Conservation (phyloP, 2,113 vertebrate genomes). For the Vombatus ursinus region DNA sequence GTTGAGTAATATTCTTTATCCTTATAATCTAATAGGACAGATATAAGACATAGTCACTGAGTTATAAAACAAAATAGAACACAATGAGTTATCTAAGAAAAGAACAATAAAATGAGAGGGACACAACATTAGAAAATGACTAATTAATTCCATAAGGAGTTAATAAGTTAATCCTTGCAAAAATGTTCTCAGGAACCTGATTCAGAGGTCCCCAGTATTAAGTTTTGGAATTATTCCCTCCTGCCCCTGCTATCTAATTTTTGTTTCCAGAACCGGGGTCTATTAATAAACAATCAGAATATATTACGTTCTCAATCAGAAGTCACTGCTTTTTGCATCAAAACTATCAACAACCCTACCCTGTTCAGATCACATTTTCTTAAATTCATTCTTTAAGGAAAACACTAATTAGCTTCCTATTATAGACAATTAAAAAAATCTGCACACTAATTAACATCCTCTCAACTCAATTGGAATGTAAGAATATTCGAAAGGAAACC, state of each 20-base stretch:
- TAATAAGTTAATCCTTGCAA: conserved; percentile 37
- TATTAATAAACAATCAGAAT: conserved; percentile 68
- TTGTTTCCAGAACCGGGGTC: conserved; percentile 40
- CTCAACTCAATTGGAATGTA: conserved; percentile 77
- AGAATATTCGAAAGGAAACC: conserved; percentile 79
- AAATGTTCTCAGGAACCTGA: not conserved
- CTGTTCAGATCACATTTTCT: conserved; percentile 80
- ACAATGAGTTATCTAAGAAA: not conserved
- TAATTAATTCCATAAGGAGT: not conserved
- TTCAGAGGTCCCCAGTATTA: conserved; percentile 29
- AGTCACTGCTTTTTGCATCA: conserved; percentile 57
- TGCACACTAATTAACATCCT: conserved; percentile 83
- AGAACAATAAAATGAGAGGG: not conserved
- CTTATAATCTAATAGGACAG: not conserved
- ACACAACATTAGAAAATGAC: not conserved
- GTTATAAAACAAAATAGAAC: not conserved
- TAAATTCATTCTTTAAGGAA: conserved; percentile 85
- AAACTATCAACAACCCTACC: conserved; percentile 58
- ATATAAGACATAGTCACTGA: not conserved
- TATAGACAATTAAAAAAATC: conserved; percentile 84
- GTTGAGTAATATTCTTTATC: not conserved
- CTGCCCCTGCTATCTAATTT: conserved; percentile 44
- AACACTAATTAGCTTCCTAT: conserved; percentile 85
- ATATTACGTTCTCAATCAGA: conserved; percentile 65
- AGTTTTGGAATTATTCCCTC: conserved; percentile 27